These are phyloP conservation scores for Trichomalopsis sarcophagae DNA, from an alignment of 1,140 invertebrate genomes.

Conservation along the genomic window DNA sequence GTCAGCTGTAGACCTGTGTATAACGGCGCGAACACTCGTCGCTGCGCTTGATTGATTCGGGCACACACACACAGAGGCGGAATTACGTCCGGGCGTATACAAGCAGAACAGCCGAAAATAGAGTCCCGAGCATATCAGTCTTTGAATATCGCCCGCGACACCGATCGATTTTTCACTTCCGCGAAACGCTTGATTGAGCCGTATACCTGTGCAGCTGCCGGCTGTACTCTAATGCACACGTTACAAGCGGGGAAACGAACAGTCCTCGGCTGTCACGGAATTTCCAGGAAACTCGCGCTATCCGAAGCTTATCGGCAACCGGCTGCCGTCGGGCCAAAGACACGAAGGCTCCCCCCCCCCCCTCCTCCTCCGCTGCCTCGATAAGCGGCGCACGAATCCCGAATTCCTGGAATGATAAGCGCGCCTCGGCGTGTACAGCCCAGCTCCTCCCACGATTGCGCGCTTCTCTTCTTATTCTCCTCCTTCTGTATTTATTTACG, in stretches of 20 bases:
- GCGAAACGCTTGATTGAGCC: too few relatives aligned
- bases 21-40: not conserved
- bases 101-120: not conserved
- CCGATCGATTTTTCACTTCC: too few relatives aligned
- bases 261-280: not conserved
- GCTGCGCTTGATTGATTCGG: conserved; percentile 4
- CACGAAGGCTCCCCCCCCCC: not conserved
- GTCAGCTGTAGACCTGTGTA: not conserved
- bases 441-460: conserved; percentile 38
- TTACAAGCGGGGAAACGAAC: not conserved
- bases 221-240: not conserved
- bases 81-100: not conserved
- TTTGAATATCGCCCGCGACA: too few relatives aligned
- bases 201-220: too few relatives aligned
- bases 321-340: conserved; percentile 3
- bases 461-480: not conserved
- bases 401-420: conserved; percentile 48
- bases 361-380: not conserved
- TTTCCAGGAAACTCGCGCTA: not conserved
- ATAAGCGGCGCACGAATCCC: conserved; percentile 33
- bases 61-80: not conserved
- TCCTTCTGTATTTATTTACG: not conserved
- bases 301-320: not conserved
- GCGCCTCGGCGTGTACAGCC: conserved; percentile 39
- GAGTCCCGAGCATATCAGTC: too few relatives aligned